Base-by-base conservation (phyloP, 2,888 invertebrate species). In the Argyresthia goedartella region DNA sequence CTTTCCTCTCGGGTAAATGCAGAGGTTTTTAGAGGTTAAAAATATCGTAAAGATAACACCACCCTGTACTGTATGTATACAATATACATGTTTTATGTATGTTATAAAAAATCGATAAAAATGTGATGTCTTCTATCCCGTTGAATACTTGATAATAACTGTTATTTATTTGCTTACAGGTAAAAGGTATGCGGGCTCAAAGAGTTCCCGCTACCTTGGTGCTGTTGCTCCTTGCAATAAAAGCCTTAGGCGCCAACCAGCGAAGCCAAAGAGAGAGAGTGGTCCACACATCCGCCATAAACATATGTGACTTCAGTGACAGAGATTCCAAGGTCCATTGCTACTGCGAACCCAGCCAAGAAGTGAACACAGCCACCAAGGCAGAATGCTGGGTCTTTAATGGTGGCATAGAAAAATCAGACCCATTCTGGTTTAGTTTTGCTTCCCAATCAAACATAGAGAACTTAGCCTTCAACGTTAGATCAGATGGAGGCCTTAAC, bases 331-430 rank as follows among this genome's bases (percentile, higher is more conserved):
- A 90, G 60, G 82, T 92, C 25, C 91, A 89, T 60, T 93, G 93
- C 70, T 89, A 91, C 65, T 93, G 93, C 67, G 89, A 91, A 63
- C 85, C 85, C 56, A 85, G 86, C 48, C 87, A 87, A 60, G 79
- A 85, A 54, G 69, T 84, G 55, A 85, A 85, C 61, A 80, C 89
- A 65, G 92, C 92, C 4, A 88, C 90, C 13, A 91, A 91, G 60
- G 92, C 92, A 54, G 93, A 92, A 75, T 95, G 95, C 67, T 91
- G 92, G 90, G 89, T 95, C 3, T 92, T 93, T 76, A 90, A 90
- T 57, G 88, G 89, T 51, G 91, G 91, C 15, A 88, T 92, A 62
- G 88, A 90, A 47, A 88, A 87, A 64, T 89, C 91, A 54, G 91
- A 93, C 66, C 87, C 89, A 15, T 78, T 92, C 54, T 95, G 95